A percentile compares a stretch with the other conserved stretches of the same genome.
These are phyloP conservation scores for Ploceus nigricollis DNA, from an alignment of 2,113 vertebrate genomes.

Conservation along the genomic window DNA sequence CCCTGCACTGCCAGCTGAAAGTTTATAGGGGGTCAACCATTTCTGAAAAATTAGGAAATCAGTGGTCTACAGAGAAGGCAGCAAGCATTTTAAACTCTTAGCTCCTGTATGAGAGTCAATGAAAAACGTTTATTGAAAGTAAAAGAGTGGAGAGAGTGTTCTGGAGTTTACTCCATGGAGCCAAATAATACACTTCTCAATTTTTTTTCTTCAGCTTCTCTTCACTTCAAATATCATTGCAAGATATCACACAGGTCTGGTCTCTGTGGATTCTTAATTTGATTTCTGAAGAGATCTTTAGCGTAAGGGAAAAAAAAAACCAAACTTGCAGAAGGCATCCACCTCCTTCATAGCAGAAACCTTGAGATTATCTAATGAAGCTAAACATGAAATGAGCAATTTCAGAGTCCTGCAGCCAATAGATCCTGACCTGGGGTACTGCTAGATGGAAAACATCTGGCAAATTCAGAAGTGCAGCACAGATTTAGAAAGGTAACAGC, in stretches of 20 bases:
- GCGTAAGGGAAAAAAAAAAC: neutral
- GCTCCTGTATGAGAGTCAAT: neutral
- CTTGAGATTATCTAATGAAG: neutral
- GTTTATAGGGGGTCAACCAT: fast-evolving
- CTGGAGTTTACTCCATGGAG: neutral
- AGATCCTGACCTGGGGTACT: neutral
- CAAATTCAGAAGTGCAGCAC: neutral
- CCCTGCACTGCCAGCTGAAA: neutral
- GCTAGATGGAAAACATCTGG: constrained; percentile 23
- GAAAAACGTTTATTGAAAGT: neutral
- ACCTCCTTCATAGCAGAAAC: neutral
- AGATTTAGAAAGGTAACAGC: constrained; percentile 30
- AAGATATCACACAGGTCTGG: neutral
- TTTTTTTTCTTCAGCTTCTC: neutral
- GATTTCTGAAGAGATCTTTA: neutral
- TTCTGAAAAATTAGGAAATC: neutral
- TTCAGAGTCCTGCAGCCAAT: neutral
- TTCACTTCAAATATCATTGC: neutral
- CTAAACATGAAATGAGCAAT: neutral
- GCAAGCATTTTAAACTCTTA: neutral
- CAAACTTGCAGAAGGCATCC: neutral
- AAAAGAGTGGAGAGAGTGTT: neutral
- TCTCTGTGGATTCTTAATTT: neutral
- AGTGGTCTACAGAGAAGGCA: neutral
- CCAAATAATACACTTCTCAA: neutral